Base-by-base conservation (phyloP, 2,888 invertebrate genomes). In the Folsomia candida region DNA sequence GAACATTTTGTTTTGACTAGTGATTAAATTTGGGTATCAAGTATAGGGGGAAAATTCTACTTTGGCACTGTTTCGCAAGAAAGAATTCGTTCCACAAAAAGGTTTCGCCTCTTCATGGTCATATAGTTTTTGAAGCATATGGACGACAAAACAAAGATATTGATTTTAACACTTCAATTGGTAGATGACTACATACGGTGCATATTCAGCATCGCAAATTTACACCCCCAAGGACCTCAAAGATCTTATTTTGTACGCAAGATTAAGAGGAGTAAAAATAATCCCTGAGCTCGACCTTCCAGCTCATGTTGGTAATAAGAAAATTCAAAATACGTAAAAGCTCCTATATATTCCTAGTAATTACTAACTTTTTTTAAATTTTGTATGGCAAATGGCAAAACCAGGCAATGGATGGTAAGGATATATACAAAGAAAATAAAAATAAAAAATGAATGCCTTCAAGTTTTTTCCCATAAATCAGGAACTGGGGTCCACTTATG, bases 201-300 rank as follows among this genome's bases (percentile, higher is more conserved):
- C 86, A 18, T 82, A 83, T 67, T 85, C 86, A 0, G 84, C 85
- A 83, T 83, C 85, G 2, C 81, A 90, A 81, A 87, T 90, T 20
- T 93, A 94, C 82, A 86, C 87, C 0, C 85, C 86, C 0, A 83
- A 85, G 54, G 90, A 92, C 76, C 86, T 81, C 78, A 71, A 77
- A 20, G 84, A 84, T 24, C 80, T 86, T 28, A 83, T 86, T 18
- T 83, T 84, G 61, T 85, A 84, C 76, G 85, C 85, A 2, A 76
- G 84, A 67, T 70, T 83, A 2, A 79, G 86, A 29, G 86, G 86
- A 0, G 84, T 87, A 25, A 81, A 86, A 68, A 72, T 81, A 28
- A 63, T 81, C 2, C 78, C 80, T 1, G 81, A 81, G 67, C 64
- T 81, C 18, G 81, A 82, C 65, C 68, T 27, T 69, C 80, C 73